Percentiles rank a stretch among this genome's conserved stretches.
These are phyloP conservation scores for Chrysoperla carnea DNA, from an alignment of 1,140 invertebrate species.

Conservation along the genomic window DNA sequence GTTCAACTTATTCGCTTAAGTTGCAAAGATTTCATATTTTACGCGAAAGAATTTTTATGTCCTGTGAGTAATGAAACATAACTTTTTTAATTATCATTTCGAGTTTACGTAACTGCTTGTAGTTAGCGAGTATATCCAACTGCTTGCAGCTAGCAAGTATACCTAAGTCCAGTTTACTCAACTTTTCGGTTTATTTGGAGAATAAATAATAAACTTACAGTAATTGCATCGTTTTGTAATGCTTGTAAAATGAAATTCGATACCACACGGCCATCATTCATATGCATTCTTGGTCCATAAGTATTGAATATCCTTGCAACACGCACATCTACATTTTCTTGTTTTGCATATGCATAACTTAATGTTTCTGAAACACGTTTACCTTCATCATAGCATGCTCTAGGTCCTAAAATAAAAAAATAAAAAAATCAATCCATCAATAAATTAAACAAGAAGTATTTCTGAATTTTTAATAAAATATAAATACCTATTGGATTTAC, in stretches of 20 bases:
- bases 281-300: conserved; percentile 98
- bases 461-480: conserved; percentile 1
- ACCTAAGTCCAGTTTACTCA: too few species aligned
- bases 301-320: conserved; percentile 99
- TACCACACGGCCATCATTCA: conserved; percentile 96
- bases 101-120: too few species aligned
- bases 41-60: too few species aligned
- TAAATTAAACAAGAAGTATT: background rate
- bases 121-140: too few species aligned
- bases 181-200: too few species aligned
- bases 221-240: conserved; percentile 85
- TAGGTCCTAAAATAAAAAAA: conserved; percentile 36
- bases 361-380: conserved; percentile 94
- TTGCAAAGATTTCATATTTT: too few species aligned
- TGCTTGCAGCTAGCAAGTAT: too few species aligned
- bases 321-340: conserved; percentile 85
- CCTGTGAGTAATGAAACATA: too few species aligned
- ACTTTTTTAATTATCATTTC: too few species aligned
- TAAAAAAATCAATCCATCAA: background rate
- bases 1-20: too few species aligned
- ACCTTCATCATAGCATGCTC: conserved; percentile 98
- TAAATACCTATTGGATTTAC: conserved; percentile 90
- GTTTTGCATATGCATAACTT: conserved; percentile 92
- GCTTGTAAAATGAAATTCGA: conserved; percentile 98
- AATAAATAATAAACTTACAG: conserved; percentile 35